Percentiles rank a stretch among this genome's conserved stretches.
These are phyloP conservation scores for Anoncus sp. DNA, from an alignment of 2,888 invertebrate genomes.

Conservation along the genomic window DNA sequence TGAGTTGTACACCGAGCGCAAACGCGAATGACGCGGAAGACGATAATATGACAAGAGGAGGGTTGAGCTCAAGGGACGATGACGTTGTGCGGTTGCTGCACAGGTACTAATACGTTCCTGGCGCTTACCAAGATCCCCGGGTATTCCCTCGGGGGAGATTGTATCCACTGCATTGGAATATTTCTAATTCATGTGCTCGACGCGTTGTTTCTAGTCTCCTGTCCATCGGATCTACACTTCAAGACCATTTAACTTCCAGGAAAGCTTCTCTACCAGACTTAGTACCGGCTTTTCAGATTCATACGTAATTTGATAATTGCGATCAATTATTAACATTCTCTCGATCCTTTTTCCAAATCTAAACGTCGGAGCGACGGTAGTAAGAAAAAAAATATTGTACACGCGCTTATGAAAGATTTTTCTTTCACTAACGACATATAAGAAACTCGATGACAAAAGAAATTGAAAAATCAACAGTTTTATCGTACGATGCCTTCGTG, in stretches of 20 bases:
- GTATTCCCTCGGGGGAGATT: slow-evolving; percentile 17
- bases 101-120: not conserved
- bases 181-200: not conserved
- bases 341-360: not conserved
- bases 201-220: not conserved
- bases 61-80: slow-evolving; percentile 20
- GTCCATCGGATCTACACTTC: not conserved
- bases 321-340: slow-evolving; percentile 32
- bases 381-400: not conserved
- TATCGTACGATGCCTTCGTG: not conserved
- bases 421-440: no score
- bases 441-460: not conserved
- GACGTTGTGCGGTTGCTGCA: slow-evolving; percentile 5
- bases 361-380: no score
- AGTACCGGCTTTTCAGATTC: slow-evolving; percentile 11
- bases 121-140: slow-evolving; percentile 10
- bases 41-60: slow-evolving; percentile 53
- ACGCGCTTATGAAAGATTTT: no score
- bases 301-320: slow-evolving; percentile 12
- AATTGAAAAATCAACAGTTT: not conserved
- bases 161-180: not conserved
- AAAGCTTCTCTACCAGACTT: slow-evolving; percentile 13
- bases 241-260: not conserved
- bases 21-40: slow-evolving; percentile 21
- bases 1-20: slow-evolving; percentile 32